Conservation (phyloP, 2,797 vertebrate genomes). For the Enteromius thamalakanensis region DNA sequence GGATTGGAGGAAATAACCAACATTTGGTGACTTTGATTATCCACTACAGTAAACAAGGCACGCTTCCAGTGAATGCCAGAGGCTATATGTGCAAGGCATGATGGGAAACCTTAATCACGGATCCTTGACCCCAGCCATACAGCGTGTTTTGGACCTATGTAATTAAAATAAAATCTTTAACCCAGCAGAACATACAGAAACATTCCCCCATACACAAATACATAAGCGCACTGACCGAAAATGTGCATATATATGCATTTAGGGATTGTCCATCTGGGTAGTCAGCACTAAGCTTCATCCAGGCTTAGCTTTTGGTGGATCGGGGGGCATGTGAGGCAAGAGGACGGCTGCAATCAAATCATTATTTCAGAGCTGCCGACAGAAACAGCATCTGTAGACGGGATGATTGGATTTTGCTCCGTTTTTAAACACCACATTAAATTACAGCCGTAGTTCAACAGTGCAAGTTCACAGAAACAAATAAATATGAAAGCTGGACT, state of each 20-base stretch:
- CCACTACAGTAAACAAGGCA: conserved; percentile 16
- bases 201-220: conserved; percentile 6
- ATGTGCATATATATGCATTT: conserved; percentile 2
- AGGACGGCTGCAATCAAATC: conserved; percentile 23
- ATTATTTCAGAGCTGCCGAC: conserved; percentile 24
- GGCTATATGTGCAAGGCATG: conserved; percentile 34
- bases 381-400: conserved; percentile 40
- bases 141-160: conserved; percentile 27
- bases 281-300: conserved; percentile 19
- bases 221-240: conserved; percentile 22
- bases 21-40: conserved; percentile 46
- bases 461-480: conserved; percentile 21
- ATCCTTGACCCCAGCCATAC: conserved; percentile 25
- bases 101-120: conserved; percentile 37
- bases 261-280: conserved; percentile 29
- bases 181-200: neutral
- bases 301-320: conserved; percentile 24
- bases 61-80: neutral
- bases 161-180: conserved; percentile 31
- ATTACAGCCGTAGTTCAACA: conserved; percentile 17
- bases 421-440: conserved; percentile 35
- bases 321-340: conserved; percentile 22
- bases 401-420: conserved; percentile 45
- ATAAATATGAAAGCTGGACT: conserved; percentile 34
- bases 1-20: conserved; percentile 41